Percentiles rank a stretch among this genome's conserved stretches.
Evolutionary conservation across 2,797 vertebrate species (phyloP).

Genomic region (Kryptolebias ocellatus): DNA sequence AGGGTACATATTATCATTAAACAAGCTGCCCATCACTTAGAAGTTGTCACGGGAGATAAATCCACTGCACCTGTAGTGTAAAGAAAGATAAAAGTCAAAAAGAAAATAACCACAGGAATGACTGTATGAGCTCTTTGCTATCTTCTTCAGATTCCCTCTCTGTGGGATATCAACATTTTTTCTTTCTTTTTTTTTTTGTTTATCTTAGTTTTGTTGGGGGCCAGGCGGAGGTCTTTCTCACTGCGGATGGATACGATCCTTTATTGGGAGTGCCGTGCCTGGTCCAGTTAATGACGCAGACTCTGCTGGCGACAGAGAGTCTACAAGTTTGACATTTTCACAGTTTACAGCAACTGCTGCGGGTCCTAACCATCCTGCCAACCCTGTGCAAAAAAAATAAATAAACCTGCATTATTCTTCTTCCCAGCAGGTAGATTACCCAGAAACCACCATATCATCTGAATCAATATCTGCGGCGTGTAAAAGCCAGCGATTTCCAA

Average conservation of each 20-base stretch:
- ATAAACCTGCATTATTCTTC: not conserved
- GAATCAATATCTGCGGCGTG: not conserved
- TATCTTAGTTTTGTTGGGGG: slow-evolving; percentile 17
- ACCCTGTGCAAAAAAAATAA: slow-evolving; percentile 37
- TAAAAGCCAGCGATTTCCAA: not conserved
- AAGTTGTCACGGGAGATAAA: not conserved
- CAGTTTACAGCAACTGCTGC: slow-evolving; percentile 88
- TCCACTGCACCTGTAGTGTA: slow-evolving; percentile 45
- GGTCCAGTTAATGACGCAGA: slow-evolving; percentile 88
- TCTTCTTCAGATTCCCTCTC: not conserved
- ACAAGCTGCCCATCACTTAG: not conserved
- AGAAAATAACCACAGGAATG: too few species aligned
- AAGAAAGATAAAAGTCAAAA: not conserved
- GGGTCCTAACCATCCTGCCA: slow-evolving; percentile 78
- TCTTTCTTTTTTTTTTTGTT: not conserved
- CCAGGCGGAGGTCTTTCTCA: slow-evolving; percentile 42
- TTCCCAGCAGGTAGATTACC: slow-evolving; percentile 46
- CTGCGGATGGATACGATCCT: slow-evolving; percentile 84
- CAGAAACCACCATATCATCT: not conserved
- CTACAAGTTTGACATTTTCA: slow-evolving; percentile 90
- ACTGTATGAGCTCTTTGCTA: too few species aligned
- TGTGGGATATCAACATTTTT: too few species aligned
- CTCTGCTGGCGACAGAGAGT: slow-evolving; percentile 86
- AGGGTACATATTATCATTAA: too few species aligned
- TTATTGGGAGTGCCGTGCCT: slow-evolving; percentile 78